Percentiles rank a stretch among this genome's conserved stretches.
These are phyloP conservation scores for Drosophila nigrodunni DNA, from an alignment of 1,140 invertebrate genomes.

Conservation along the genomic window DNA sequence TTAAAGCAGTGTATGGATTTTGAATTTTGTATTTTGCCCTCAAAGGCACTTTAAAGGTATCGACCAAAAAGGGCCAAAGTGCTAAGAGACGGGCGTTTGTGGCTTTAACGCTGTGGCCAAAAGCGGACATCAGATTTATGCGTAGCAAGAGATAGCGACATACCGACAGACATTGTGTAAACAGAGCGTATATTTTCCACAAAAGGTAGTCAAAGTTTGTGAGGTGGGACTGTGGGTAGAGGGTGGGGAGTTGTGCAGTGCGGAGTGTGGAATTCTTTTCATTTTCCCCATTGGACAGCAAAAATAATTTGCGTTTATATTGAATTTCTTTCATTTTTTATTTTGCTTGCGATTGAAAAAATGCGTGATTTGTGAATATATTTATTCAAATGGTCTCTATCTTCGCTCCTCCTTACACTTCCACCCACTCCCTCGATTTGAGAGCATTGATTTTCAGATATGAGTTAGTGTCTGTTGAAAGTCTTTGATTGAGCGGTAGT, in stretches of 20 bases:
- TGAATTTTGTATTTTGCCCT: background rate
- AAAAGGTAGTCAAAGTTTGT: conserved; percentile 25
- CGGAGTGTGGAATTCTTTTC: conserved; percentile 5
- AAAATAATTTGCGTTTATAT: conserved; percentile 77
- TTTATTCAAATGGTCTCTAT: conserved; percentile 61
- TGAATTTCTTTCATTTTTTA: conserved; percentile 50
- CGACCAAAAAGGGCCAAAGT: conserved; percentile 13
- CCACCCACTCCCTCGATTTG: conserved; percentile 42
- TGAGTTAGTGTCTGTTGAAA: conserved; percentile 21
- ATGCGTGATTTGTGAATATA: conserved; percentile 68
- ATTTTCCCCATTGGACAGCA: conserved; percentile 30
- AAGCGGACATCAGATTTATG: conserved; percentile 54
- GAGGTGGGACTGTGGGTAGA: background rate
- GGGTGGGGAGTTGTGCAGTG: background rate
- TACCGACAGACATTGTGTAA: conserved; percentile 21
- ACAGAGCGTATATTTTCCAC: conserved; percentile 19
- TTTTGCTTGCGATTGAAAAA: conserved; percentile 25
- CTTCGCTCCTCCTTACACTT: background rate
- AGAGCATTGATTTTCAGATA: conserved; percentile 57
- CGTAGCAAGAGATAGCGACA: conserved; percentile 18
- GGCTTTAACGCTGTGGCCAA: background rate
- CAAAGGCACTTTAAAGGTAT: conserved; percentile 31
- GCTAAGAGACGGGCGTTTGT: conserved; percentile 14
- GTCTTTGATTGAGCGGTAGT: conserved; percentile 21
- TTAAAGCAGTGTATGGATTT: background rate